Evolutionary conservation across 2,888 invertebrate genomes (phyloP), one percentile per base, ranked within the genome.

Genomic region (Watsonalla binaria): DNA sequence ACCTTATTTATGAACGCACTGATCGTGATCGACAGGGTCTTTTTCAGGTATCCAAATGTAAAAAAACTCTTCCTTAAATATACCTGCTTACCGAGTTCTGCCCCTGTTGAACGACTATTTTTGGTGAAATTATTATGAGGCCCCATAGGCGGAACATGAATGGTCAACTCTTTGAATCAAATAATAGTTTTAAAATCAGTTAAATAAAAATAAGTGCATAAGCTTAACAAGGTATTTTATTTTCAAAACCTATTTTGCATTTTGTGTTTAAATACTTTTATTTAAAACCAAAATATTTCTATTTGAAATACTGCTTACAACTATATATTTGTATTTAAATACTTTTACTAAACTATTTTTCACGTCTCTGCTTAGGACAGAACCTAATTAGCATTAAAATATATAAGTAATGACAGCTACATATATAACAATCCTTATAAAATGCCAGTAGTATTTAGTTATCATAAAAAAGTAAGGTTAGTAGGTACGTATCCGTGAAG

Each of bases 61-160:
- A 24, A 24, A n/a, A 24, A 24, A 24, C 24, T 24, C 24, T 24
- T 24, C 24, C 24, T 24, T 24, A 24, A 24, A 24, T 24, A 24
- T 24, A 57, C 58, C 45, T 58, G 55, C 46, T 60, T 58, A 50
- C 60, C 57, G n/a, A 62, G 62, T 54, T 61, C 63, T 56, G 63
- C 59, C 51, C 63, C 61, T 57, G 57, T 58, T 34, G 58, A 61
- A 54, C 53, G 56, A 60, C 60, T 61, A 45, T 62, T 65, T 62
- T 55, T 53, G 56, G 57, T 47, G 61, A 56, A 35, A 58, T 60
- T 62, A 61, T 60, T 45, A 58, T 55, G 54, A 54, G 58, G 47
- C 60, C 60, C 51, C 60, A 60, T 47, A 51, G 60, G 48, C 50
- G 58, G 15, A 60, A 58, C 34, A 60, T 58, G 58, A 56, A 50